Percentiles rank a stretch among this genome's conserved stretches.
Evolutionary conservation across 2,888 invertebrate species (phyloP).

Genomic region (Hylaea fasciaria): DNA sequence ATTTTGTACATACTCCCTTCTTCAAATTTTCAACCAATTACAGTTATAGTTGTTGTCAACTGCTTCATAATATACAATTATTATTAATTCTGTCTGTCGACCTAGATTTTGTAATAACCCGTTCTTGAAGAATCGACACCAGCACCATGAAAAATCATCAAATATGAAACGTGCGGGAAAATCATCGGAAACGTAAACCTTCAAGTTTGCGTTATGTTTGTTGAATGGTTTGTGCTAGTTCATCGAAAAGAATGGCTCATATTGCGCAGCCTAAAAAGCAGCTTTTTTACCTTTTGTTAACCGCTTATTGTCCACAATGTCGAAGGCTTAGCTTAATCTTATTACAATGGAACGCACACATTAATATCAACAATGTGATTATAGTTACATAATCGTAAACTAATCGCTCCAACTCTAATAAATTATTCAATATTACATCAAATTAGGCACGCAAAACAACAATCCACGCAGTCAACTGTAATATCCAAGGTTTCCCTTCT

Average conservation of each 20-base stretch:
- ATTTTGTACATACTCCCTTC: no score
- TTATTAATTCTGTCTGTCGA: background rate
- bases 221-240: constrained; percentile 15
- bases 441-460: constrained; percentile 40
- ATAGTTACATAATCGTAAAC: constrained; percentile 13
- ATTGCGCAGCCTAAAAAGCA: constrained; percentile 50
- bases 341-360: constrained; percentile 27
- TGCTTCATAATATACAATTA: no score
- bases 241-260: constrained; percentile 44
- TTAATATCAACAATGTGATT: background rate
- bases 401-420: constrained; percentile 29
- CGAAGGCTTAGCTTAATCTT: constrained; percentile 32
- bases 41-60: no score
- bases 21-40: no score
- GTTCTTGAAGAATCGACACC: constrained; percentile 46
- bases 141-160: constrained; percentile 20
- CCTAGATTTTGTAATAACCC: constrained; percentile 4
- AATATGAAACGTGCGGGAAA: constrained; percentile 35
- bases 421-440: constrained; percentile 42
- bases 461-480: constrained; percentile 41
- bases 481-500: constrained; percentile 65
- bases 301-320: constrained; percentile 40
- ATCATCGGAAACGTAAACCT: constrained; percentile 28
- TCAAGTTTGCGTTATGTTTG: constrained; percentile 35
- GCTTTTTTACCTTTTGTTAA: constrained; percentile 56